Conservation (phyloP, 2,797 vertebrate genomes). For the Tapirus indicus region DNA sequence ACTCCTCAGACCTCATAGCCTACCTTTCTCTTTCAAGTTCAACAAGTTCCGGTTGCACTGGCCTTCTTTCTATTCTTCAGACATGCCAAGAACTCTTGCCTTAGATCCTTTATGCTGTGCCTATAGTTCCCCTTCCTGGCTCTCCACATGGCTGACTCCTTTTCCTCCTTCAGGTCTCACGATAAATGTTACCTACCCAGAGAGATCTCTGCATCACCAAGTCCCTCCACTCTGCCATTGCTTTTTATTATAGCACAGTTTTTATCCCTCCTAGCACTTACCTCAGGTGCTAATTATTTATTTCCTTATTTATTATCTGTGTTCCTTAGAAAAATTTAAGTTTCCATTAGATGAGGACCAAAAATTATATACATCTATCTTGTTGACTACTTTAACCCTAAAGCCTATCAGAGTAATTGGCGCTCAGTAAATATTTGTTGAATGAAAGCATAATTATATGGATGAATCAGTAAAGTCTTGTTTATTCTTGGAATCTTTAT, state of each 20-base stretch:
- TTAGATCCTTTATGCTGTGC: background rate
- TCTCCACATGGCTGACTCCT: background rate
- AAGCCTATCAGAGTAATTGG: background rate
- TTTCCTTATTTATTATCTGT: slow-evolving; percentile 2
- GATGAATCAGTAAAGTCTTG: background rate
- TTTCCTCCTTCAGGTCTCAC: background rate
- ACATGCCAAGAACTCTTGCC: background rate
- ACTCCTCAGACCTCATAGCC: background rate
- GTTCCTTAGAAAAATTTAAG: background rate
- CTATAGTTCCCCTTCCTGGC: background rate
- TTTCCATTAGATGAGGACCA: background rate
- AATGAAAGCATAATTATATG: slow-evolving; percentile 1
- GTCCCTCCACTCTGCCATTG: background rate
- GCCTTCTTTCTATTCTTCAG: background rate
- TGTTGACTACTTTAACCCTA: background rate
- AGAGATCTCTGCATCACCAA: background rate
- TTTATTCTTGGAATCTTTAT: slow-evolving; percentile 46
- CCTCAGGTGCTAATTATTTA: background rate
- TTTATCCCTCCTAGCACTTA: background rate
- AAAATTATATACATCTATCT: background rate
- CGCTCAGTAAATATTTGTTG: background rate
- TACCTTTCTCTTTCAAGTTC: background rate
- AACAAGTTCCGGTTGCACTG: background rate
- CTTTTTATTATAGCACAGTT: background rate
- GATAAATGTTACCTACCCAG: background rate